Conservation (phyloP, 1,140 invertebrate genomes). For the Drosophila gunungcola region DNA sequence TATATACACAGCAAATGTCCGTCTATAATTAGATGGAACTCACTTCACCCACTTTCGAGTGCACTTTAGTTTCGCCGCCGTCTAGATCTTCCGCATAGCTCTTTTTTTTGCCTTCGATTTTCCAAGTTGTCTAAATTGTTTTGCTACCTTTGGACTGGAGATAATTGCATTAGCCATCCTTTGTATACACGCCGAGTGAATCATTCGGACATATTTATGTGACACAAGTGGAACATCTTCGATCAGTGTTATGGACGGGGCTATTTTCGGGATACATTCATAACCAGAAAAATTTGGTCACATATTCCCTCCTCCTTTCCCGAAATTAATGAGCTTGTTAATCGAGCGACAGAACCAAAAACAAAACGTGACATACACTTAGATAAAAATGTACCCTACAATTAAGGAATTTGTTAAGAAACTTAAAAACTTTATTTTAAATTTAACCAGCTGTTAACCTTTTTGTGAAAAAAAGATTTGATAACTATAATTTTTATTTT, state of each 20-base stretch:
- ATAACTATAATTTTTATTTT: too few relatives aligned
- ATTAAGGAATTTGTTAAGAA: background rate
- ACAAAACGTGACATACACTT: conserved; percentile 63
- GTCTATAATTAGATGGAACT: conserved; percentile 59
- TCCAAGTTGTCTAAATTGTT: conserved; percentile 55
- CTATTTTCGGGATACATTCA: conserved; percentile 50
- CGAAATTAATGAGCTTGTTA: conserved; percentile 75
- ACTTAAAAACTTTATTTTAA: background rate
- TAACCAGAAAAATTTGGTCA: conserved; percentile 46
- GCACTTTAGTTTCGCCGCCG: conserved; percentile 57
- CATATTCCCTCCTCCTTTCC: conserved; percentile 17
- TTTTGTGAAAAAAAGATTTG: too few relatives aligned
- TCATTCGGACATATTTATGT: conserved; percentile 52
- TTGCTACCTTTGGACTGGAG: conserved; percentile 25
- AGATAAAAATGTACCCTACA: background rate
- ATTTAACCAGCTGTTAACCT: too few relatives aligned
- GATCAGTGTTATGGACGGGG: conserved; percentile 38
- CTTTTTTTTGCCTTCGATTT: conserved; percentile 5
- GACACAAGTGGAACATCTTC: conserved; percentile 53
- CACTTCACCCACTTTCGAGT: conserved; percentile 61
- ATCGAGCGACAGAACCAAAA: conserved; percentile 49
- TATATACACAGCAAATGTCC: conserved; percentile 55
- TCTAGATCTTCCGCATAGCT: conserved; percentile 68
- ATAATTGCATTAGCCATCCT: conserved; percentile 26
- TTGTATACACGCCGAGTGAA: conserved; percentile 10